Base-by-base conservation (phyloP, 2,888 invertebrate species). In the Caprella mutica region DNA sequence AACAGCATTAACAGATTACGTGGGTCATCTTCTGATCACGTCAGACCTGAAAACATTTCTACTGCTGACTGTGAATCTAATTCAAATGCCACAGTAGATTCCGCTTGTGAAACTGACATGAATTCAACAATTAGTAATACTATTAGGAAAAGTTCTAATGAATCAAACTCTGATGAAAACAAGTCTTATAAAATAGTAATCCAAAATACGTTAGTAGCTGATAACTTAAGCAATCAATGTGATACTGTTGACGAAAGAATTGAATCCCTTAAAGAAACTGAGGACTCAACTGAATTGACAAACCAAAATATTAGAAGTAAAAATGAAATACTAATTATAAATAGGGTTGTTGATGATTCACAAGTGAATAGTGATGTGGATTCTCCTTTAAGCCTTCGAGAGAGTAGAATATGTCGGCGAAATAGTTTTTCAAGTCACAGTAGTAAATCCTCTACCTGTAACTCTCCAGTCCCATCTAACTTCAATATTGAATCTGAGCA, bases 291-390 rank as follows among this genome's bases (percentile, higher is more conserved):
- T 9, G 9, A 42, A 42, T 42, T 9, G 42, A n/a, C 42, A 42
- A 21, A 19, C 42, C 8, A 6, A n/a, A n/a, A 9, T n/a, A 42
- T 9, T 8, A 19, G 21, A 42, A 42, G 42, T 9, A 6, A 42
- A 42, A n/a, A 35, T 35, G 12, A 9, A 35, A 35, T 35, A 27
- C 19, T 30, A 29, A 48, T 48, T 17, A 19, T 48, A 5, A 5
- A 19, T 5, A 48, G 30, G 19, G 48, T 30, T 48, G 48, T 21
- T 29, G 2, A 30, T 5, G n/a, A 30, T 48, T 29, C 44, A 5
- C 52, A 60, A 12, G 58, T 58, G 17, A 58, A 61, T 33, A 61
- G 61, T 53, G 61, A 61, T 39, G 55, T 33, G 3, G 61, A 61
- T 30, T 61, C 61, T 17, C 19, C 40, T 1, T 26, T 26, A n/a